Percentiles rank a stretch among this genome's conserved stretches.
phyloP scores from a whole-genome alignment of 2,113 vertebrate genomes.

The Ctenomys sociabilis region DNA sequence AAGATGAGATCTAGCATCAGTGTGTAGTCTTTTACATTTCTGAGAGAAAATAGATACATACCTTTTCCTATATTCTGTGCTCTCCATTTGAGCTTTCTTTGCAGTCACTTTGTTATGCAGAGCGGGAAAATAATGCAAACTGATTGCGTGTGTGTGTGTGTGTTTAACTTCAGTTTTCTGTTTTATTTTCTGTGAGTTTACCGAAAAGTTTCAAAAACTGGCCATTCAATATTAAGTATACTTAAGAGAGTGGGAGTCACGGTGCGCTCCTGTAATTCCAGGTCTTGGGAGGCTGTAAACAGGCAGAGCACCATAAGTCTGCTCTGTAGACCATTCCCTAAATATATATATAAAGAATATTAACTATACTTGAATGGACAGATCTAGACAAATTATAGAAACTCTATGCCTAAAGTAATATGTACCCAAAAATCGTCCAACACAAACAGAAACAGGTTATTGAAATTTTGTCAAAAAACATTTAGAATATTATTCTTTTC shows the following conservation, averaged over 20 bases:
- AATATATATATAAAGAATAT: too few relatives aligned
- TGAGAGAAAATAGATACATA: not conserved
- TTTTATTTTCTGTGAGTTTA: slow-evolving; percentile 44
- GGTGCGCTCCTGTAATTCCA: too few relatives aligned
- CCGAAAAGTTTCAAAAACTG: slow-evolving; percentile 33
- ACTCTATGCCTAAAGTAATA: not conserved
- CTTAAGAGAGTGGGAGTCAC: too few relatives aligned
- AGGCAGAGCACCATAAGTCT: too few relatives aligned
- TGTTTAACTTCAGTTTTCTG: too few relatives aligned
- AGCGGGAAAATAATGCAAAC: not conserved
- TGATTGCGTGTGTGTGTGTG: not conserved
- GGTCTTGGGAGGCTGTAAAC: too few relatives aligned
- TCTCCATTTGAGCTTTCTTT: not conserved
- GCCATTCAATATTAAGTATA: not conserved
- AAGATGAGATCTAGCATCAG: not conserved
- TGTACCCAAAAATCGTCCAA: not conserved
- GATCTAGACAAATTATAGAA: not conserved
- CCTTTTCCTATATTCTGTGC: not conserved
- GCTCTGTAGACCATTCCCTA: too few relatives aligned
- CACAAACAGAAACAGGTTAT: not conserved
- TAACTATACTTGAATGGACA: not conserved
- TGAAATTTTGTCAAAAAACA: not conserved
- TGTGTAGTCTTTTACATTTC: not conserved
- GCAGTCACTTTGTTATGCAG: not conserved
- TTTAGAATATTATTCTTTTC: not conserved